Evolutionary conservation across 2,888 invertebrate genomes (phyloP).

Genomic region (Crioceris asparagi): DNA sequence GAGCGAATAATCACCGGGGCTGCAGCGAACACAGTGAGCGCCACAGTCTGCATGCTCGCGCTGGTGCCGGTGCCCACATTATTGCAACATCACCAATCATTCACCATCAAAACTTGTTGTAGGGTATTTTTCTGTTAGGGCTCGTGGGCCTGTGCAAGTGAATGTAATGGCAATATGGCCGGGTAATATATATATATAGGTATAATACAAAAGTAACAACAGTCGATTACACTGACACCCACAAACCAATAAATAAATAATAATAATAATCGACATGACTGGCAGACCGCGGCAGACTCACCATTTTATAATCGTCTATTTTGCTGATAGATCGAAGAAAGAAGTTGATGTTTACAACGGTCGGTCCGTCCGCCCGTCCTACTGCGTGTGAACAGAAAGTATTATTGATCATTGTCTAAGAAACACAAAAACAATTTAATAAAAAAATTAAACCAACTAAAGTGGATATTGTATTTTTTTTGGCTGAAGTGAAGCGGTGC

Average conservation of each 20-base stretch:
- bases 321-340: constrained; percentile 95
- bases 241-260: constrained; percentile 32
- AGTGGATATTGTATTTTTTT: constrained; percentile 12
- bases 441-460: not conserved
- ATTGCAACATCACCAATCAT: constrained; percentile 27
- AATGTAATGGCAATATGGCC: constrained; percentile 29
- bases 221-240: too few species aligned
- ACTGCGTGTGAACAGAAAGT: constrained; percentile 40
- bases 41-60: constrained; percentile 34
- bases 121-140: constrained; percentile 27
- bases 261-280: constrained; percentile 40
- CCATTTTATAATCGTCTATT: constrained; percentile 99
- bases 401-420: too few species aligned
- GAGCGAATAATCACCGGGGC: constrained; percentile 20
- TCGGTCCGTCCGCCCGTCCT: constrained; percentile 70
- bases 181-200: constrained; percentile 22
- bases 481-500: constrained; percentile 23
- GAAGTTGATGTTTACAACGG: constrained; percentile 87
- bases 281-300: constrained; percentile 58
- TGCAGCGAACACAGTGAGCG: constrained; percentile 30
- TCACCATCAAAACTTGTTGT: constrained; percentile 16
- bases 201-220: constrained; percentile 17
- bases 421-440: too few species aligned
- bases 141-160: constrained; percentile 33
- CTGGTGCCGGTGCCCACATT: constrained; percentile 40